Conservation (phyloP, 1,140 invertebrate genomes). For the Drosophila melanogaster region Release_6_plus_ISO1_MT NT_033777.3:4310001-4310500, state of each 20-base stretch:
- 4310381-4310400: not conserved
- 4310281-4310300: constrained; percentile 93
- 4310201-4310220: constrained; percentile 99
- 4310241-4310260: constrained; percentile 99
- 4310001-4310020: constrained; percentile 86
- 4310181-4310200: constrained; percentile 95
- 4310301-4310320: constrained; percentile 99
- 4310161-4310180: constrained; percentile 96
- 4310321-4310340: constrained; percentile 95
- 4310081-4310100: constrained; percentile 88
- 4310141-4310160: constrained; percentile 97
- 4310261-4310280: constrained; percentile 97
- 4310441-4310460: constrained; percentile 99
- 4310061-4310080: constrained; percentile 86
- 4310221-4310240: constrained; percentile 99
- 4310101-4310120: constrained; percentile 94
- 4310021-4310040: constrained; percentile 84
- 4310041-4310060: constrained; percentile 43
- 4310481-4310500: constrained; percentile 95
- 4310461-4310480: constrained; percentile 96
- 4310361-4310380: constrained; percentile 9
- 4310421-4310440: constrained; percentile 99
- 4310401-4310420: constrained; percentile 91
- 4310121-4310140: constrained; percentile 98
- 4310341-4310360: constrained; percentile 95